phyloP scores from a whole-genome alignment of 2,888 invertebrate genomes.

The Lasioglossum marginatum region DNA sequence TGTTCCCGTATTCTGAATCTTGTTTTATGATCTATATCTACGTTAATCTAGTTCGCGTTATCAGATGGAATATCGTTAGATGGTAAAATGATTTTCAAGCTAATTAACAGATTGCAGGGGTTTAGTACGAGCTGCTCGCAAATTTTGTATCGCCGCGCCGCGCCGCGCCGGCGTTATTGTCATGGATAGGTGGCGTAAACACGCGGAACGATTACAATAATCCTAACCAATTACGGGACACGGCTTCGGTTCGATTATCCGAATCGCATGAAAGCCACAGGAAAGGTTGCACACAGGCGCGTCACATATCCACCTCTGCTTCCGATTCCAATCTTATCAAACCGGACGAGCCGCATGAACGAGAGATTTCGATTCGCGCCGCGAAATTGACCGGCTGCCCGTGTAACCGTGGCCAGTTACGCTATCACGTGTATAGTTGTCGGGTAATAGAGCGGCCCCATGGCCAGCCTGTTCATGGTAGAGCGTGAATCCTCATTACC shows the following conservation, averaged over 20 bases:
- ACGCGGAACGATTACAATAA: conserved; percentile 16
- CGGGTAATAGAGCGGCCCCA: conserved; percentile 54
- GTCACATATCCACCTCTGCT: conserved; percentile 17
- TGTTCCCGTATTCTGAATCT: background rate
- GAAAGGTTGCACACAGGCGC: conserved; percentile 5
- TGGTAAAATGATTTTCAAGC: background rate
- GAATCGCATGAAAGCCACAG: background rate
- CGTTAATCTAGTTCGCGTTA: background rate
- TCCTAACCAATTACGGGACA: conserved; percentile 14
- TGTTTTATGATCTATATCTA: background rate
- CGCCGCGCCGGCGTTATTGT: background rate
- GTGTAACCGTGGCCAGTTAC: conserved; percentile 44
- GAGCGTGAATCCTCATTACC: background rate
- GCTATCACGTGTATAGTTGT: conserved; percentile 41
- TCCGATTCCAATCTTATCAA: conserved; percentile 37
- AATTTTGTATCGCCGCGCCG: background rate
- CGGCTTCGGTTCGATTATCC: background rate
- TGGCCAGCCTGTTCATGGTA: conserved; percentile 34
- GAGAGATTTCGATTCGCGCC: conserved; percentile 32
- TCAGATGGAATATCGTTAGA: background rate
- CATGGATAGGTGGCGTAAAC: background rate
- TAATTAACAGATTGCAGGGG: background rate
- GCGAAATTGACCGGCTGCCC: conserved; percentile 47
- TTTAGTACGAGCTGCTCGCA: background rate
- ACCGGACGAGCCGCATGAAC: conserved; percentile 17